Conservation (phyloP, 2,113 vertebrate genomes). For the Colistium nudipinnis region DNA sequence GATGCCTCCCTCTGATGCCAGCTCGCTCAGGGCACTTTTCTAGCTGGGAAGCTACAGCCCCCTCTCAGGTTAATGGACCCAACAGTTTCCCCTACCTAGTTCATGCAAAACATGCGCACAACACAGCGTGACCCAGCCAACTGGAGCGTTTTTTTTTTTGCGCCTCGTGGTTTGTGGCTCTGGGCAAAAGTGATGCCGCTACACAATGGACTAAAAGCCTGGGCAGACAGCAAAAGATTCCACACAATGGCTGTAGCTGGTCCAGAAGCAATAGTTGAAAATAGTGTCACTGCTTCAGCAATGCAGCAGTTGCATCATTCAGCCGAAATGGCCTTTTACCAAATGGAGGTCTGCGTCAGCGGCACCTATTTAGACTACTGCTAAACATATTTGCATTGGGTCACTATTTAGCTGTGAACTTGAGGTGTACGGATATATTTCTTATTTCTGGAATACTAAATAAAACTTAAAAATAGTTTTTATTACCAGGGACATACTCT, state of each 20-base stretch:
- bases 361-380: not conserved
- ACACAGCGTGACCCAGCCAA: slow-evolving; percentile 62
- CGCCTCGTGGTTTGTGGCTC: slow-evolving; percentile 50
- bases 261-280: slow-evolving; percentile 51
- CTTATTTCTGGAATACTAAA: too few species aligned
- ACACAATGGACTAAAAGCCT: slow-evolving; percentile 74
- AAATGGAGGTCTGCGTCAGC: slow-evolving; percentile 12
- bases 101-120: slow-evolving; percentile 68
- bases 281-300: slow-evolving; percentile 49
- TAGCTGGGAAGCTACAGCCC: slow-evolving; percentile 55
- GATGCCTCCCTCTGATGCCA: slow-evolving; percentile 63
- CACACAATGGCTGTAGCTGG: slow-evolving; percentile 58
- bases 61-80: slow-evolving; percentile 74
- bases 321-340: slow-evolving; percentile 29
- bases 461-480: slow-evolving; percentile 16
- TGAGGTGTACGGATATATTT: not conserved
- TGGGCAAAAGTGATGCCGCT: slow-evolving; percentile 63
- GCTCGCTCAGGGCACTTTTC: slow-evolving; percentile 62
- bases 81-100: slow-evolving; percentile 61
- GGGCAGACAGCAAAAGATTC: slow-evolving; percentile 40
- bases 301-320: slow-evolving; percentile 33
- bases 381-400: slow-evolving; percentile 16
- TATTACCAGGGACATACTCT: not conserved
- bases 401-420: slow-evolving; percentile 1
- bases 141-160: slow-evolving; percentile 72